Percentiles rank a stretch among this genome's conserved stretches.
Conservation (phyloP, 64 coral and sea anemone species). For the Actinia tenebrosa region DNA sequence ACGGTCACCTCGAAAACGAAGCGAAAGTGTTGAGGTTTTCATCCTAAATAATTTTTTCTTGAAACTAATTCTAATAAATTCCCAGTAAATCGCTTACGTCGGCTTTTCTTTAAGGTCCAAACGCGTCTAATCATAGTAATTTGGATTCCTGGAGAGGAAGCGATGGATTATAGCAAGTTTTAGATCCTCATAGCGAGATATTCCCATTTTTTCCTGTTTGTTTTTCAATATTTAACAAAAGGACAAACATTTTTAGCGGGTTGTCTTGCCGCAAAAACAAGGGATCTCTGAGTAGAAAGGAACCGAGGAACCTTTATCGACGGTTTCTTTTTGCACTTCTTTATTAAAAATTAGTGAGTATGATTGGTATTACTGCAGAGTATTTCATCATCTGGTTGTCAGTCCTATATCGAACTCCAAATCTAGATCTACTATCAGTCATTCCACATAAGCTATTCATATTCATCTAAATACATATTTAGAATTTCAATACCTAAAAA, state of each 20-base stretch:
- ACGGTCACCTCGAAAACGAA: background rate
- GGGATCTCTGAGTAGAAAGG: background rate
- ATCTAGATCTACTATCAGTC: background rate
- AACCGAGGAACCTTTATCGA: background rate
- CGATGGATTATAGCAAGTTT: constrained; percentile 9
- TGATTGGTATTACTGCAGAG: background rate
- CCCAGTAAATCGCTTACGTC: background rate
- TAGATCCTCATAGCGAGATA: background rate
- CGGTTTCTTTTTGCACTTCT: background rate
- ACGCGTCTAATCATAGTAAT: background rate
- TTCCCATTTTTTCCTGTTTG: background rate
- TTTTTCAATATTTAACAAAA: constrained; percentile 14
- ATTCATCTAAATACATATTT: background rate
- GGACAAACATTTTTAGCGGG: background rate
- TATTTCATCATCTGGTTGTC: background rate
- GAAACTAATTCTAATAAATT: background rate
- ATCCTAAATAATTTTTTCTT: background rate
- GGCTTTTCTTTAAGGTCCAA: background rate
- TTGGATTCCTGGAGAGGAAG: background rate
- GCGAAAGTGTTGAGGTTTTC: background rate
- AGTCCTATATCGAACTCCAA: background rate
- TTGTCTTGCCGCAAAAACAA: background rate
- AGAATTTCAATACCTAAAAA: background rate
- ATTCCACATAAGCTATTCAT: background rate
- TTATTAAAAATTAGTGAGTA: background rate